Base-by-base conservation (phyloP, 2,888 invertebrate genomes). In the Eucera pruinosa region DNA sequence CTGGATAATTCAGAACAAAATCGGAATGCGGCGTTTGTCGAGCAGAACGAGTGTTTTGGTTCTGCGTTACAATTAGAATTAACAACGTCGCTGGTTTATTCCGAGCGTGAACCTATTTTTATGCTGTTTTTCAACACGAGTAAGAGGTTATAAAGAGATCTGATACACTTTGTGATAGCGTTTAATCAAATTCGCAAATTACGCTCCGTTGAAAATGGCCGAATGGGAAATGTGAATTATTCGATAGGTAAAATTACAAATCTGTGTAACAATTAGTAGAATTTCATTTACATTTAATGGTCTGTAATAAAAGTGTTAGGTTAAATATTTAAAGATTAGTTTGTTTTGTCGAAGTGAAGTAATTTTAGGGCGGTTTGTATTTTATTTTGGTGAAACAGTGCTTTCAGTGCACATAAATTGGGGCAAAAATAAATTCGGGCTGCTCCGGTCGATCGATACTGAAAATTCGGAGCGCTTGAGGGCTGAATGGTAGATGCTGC, bases 1-100 rank as follows among this genome's bases (percentile, higher is more conserved):
- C 65, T 30, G 30, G 55, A 65, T 55, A 39, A 57, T 57, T 65
- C 47, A 30, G 52, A 39, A 48, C 45, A 33, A 36, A 65, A 33
- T 50, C 45, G 47, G n/a, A 47, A 18, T 15, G 2, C 18, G 9
- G n/a, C 43, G 45, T 20, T 47, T 43, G 48, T 15, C 47, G 30
- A 18, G 13, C 43, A 27, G 45, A 54, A 36, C 66, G 36, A 47
- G 54, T 43, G 45, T 39, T 70, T 66, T 25, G 66, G 48, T 30
- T 39, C 45, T 48, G 20, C 50, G 60, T 60, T 60, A 48, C 67
- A 60, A 60, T 60, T 41, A 50, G 60, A 48, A 50, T 60, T 50
- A 60, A 60, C 48, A 48, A 20, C 48, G 27, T n/a, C 15, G 39
- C 30, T 15, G 41, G 39, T 58, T 60, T 30, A 58, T 60, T 39